Evolutionary conservation across 2,113 vertebrate species (phyloP).

Genomic region (Sebastes fasciatus): DNA sequence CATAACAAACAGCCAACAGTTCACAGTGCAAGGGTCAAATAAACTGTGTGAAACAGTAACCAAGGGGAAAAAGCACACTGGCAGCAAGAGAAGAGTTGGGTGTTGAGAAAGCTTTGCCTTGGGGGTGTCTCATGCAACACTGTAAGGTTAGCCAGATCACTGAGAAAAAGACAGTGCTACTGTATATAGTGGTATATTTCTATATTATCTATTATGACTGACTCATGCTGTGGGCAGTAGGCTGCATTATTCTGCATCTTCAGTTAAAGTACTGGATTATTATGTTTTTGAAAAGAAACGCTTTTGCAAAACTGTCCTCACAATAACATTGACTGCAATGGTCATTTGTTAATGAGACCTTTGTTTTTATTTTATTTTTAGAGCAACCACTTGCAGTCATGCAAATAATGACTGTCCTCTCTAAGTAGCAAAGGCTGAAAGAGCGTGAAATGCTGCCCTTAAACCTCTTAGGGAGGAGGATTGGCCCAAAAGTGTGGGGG

Average conservation of each 20-base stretch:
- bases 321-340: not conserved
- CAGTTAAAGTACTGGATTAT: not conserved
- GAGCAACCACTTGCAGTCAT: not conserved
- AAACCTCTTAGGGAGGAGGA: not conserved
- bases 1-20: slow-evolving; percentile 8
- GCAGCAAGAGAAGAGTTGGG: not conserved
- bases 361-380: not conserved
- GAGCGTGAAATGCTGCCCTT: not conserved
- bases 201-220: not conserved
- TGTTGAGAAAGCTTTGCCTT: slow-evolving; percentile 4
- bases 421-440: not conserved
- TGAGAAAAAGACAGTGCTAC: not conserved
- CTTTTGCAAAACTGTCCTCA: not conserved
- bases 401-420: not conserved
- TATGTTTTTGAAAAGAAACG: not conserved
- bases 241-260: not conserved
- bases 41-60: slow-evolving; percentile 1
- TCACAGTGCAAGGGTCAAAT: slow-evolving; percentile 8
- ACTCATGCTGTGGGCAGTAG: not conserved
- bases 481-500: not conserved
- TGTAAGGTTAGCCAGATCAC: not conserved
- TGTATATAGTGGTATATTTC: not conserved
- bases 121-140: not conserved
- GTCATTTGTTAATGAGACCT: not conserved
- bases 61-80: not conserved